Conservation (phyloP, 2,113 vertebrate species). For the Alligator sinensis region DNA sequence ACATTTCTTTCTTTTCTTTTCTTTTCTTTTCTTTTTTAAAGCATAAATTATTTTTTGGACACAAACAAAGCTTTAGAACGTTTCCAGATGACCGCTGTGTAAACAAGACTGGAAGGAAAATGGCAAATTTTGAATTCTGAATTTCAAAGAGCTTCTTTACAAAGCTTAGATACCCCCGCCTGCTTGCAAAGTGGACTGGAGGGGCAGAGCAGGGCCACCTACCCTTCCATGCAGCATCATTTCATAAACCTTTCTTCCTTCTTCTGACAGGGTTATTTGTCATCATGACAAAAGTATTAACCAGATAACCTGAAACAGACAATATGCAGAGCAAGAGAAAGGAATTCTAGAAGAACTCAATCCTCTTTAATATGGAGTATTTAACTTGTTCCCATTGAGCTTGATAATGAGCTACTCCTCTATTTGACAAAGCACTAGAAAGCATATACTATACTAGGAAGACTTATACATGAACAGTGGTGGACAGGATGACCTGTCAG, state of each 20-base stretch:
- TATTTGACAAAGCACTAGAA: background rate
- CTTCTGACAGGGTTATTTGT: constrained; percentile 69
- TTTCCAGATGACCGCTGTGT: constrained; percentile 53
- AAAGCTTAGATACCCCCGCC: constrained; percentile 52
- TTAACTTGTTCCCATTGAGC: constrained; percentile 43
- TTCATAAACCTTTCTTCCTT: constrained; percentile 36
- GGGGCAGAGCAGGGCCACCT: constrained; percentile 65
- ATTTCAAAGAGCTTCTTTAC: constrained; percentile 78
- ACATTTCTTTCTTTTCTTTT: background rate
- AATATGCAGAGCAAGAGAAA: constrained; percentile 65
- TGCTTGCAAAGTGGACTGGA: constrained; percentile 40
- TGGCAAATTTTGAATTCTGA: constrained; percentile 52
- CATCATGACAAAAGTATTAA: constrained; percentile 71
- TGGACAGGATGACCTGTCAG: background rate
- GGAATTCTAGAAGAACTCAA: constrained; percentile 76
- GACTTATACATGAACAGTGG: fast-evolving
- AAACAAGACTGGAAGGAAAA: constrained; percentile 56
- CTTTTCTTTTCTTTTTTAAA: background rate
- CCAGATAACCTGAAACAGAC: constrained; percentile 77
- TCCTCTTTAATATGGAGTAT: constrained; percentile 46
- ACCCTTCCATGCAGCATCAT: constrained; percentile 36
- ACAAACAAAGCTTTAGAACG: constrained; percentile 31
- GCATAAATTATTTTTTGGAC: background rate
- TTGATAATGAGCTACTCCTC: background rate
- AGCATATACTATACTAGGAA: background rate